Conservation (phyloP, 2,888 invertebrate genomes). For the Hyalella azteca region DNA sequence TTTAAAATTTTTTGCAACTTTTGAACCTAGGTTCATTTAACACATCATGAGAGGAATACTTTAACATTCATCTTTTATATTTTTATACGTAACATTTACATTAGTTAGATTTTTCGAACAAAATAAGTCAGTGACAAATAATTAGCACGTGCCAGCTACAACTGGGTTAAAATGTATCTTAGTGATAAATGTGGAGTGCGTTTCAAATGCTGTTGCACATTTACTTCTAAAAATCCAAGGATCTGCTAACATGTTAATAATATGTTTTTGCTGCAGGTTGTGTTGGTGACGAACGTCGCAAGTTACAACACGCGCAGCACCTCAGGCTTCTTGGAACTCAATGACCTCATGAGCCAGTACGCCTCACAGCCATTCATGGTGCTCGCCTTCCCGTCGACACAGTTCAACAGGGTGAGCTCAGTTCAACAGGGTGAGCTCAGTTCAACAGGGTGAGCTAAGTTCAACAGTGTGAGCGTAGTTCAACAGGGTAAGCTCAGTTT, state of each 20-base stretch:
- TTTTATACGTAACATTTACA: too few relatives aligned
- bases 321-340: background rate
- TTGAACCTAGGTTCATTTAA: too few relatives aligned
- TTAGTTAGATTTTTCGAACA: too few relatives aligned
- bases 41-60: too few relatives aligned
- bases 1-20: too few relatives aligned
- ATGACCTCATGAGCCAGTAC: background rate
- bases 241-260: background rate
- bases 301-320: background rate
- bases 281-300: background rate
- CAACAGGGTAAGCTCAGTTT: background rate
- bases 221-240: too few relatives aligned
- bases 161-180: too few relatives aligned
- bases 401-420: slow-evolving; percentile 19
- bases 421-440: slow-evolving; percentile 19
- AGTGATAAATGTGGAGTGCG: too few relatives aligned
- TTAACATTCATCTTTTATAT: too few relatives aligned
- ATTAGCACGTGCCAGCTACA: too few relatives aligned
- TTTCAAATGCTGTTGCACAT: too few relatives aligned
- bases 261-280: background rate
- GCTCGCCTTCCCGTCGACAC: slow-evolving; percentile 13
- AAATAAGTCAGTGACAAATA: too few relatives aligned
- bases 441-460: slow-evolving; percentile 21
- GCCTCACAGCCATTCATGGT: slow-evolving; percentile 1
- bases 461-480: background rate